Percentiles rank a stretch among this genome's conserved stretches.
Evolutionary conservation across 2,797 vertebrate species (phyloP).

Genomic region (Macropodus opercularis): DNA sequence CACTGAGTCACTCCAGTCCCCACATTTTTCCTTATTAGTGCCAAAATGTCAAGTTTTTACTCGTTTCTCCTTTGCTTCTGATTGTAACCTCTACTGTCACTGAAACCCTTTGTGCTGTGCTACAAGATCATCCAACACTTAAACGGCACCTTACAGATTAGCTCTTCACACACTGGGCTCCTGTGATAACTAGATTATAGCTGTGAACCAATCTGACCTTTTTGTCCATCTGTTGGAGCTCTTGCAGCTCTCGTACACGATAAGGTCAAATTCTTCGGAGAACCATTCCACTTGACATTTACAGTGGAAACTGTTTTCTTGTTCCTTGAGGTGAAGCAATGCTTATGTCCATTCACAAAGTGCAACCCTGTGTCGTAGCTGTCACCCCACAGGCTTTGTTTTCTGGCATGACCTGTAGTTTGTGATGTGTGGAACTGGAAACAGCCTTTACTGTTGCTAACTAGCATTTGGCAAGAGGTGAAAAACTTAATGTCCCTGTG

Average conservation of each 20-base stretch:
- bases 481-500: too few species aligned
- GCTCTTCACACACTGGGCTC: slow-evolving; percentile 19
- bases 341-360: not conserved
- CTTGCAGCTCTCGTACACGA: slow-evolving; percentile 17
- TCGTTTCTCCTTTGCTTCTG: slow-evolving; percentile 38
- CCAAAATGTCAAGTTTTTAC: slow-evolving; percentile 67
- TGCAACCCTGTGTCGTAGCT: not conserved
- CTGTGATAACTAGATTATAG: slow-evolving; percentile 33
- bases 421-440: too few species aligned
- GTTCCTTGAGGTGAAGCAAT: not conserved
- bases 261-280: slow-evolving; percentile 23
- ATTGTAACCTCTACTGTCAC: slow-evolving; percentile 50
- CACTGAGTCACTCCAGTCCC: slow-evolving; percentile 20
- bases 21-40: slow-evolving; percentile 73
- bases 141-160: slow-evolving; percentile 66
- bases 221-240: slow-evolving; percentile 16
- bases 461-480: too few species aligned
- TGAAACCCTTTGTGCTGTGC: slow-evolving; percentile 24
- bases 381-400: not conserved
- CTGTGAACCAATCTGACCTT: slow-evolving; percentile 33
- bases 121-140: slow-evolving; percentile 57
- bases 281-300: slow-evolving; percentile 10
- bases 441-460: too few species aligned
- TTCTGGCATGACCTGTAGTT: not conserved
- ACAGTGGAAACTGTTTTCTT: not conserved